phyloP scores from a whole-genome alignment of 1,140 invertebrate species.

The Mesaphorura yosii region DNA sequence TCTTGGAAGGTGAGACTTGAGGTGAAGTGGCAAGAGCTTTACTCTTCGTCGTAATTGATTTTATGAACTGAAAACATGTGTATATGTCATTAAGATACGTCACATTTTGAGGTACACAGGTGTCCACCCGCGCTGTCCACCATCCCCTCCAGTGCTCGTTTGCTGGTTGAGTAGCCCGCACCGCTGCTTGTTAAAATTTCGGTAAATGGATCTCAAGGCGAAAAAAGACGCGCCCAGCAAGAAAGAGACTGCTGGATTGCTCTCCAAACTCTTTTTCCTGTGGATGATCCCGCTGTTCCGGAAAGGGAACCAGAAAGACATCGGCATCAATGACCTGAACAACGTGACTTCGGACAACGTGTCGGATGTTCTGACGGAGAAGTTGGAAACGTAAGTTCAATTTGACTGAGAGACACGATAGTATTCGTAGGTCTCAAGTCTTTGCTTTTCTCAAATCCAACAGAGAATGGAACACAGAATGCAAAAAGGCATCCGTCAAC shows the following conservation, averaged over 20 bases:
- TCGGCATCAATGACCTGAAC: conserved; percentile 12
- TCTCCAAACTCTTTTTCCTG: conserved; percentile 15
- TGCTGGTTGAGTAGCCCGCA: no score
- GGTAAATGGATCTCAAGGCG: conserved; percentile 7
- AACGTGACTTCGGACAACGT: conserved; percentile 10
- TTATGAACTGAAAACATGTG: no score
- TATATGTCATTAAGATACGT: no score
- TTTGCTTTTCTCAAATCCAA: background rate
- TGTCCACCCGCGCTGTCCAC: no score
- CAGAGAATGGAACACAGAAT: conserved; percentile 39
- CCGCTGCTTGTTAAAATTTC: no score
- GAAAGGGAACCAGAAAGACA: conserved; percentile 8
- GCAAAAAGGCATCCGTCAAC: conserved; percentile 33
- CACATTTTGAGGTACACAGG: no score
- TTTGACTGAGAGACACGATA: background rate
- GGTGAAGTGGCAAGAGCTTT: no score
- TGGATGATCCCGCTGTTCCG: conserved; percentile 18
- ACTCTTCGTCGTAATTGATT: no score
- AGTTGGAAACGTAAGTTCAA: conserved; percentile 2
- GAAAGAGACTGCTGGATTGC: conserved; percentile 2
- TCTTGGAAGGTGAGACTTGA: no score
- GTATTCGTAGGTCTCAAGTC: background rate
- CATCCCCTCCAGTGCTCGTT: no score
- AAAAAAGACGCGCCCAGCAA: conserved; percentile 12
- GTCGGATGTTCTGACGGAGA: background rate